Evolutionary conservation across 2,888 invertebrate genomes (phyloP).

Genomic region (Marronus borbonicus): DNA sequence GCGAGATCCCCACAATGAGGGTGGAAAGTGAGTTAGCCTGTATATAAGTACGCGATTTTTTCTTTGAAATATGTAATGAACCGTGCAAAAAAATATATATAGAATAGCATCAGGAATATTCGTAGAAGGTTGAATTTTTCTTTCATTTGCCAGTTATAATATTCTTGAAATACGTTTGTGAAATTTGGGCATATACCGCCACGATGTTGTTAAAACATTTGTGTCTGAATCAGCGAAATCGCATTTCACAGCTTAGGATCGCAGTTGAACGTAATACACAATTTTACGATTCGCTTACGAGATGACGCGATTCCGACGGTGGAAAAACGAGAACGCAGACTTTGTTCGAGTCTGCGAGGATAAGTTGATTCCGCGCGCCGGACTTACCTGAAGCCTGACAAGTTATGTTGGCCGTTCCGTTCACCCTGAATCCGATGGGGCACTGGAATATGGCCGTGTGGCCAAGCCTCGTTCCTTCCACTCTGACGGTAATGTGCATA

Average conservation of each 20-base stretch:
- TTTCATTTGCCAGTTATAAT: no score
- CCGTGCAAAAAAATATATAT: no score
- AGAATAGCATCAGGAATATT: no score
- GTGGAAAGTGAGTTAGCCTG: no score
- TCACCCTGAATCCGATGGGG: conserved; percentile 84
- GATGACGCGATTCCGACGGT: background rate
- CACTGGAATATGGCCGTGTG: conserved; percentile 85
- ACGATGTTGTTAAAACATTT: background rate
- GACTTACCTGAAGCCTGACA: conserved; percentile 84
- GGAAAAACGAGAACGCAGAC: conserved; percentile 1
- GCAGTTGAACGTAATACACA: background rate
- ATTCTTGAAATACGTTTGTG: no score
- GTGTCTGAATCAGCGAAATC: conserved; percentile 14
- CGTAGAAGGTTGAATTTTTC: no score
- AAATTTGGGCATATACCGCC: no score
- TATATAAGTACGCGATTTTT: no score
- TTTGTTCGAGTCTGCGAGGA: background rate
- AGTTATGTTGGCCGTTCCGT: conserved; percentile 84
- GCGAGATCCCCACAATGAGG: no score
- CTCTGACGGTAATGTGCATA: conserved; percentile 78
- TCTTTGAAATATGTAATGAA: no score
- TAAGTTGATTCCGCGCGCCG: conserved; percentile 4
- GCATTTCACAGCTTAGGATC: background rate
- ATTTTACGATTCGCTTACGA: conserved; percentile 24
- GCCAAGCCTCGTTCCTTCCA: conserved; percentile 86